Evolutionary conservation across 2,888 invertebrate genomes (phyloP), one percentile per base, ranked within the genome.

Genomic region (Phortica okadai): DNA sequence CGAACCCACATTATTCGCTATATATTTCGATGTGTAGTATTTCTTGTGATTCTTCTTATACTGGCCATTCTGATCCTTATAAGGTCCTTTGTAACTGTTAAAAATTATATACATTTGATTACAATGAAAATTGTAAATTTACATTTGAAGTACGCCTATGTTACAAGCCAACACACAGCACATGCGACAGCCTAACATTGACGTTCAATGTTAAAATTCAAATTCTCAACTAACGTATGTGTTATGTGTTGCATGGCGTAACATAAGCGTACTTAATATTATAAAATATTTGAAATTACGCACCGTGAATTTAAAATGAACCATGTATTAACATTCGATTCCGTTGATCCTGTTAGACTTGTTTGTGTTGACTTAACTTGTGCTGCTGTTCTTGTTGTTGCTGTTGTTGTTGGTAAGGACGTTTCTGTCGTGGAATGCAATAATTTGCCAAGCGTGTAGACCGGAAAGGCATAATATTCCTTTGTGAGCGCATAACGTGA

Each of bases 271-370:
- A 8, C 10, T 50, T 50, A 50, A 8, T 59, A 59, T 25, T 7
- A 59, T 11, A 8, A 59, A n/a, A 8, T 5, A 41, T n/a, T 1
- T 6, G 2, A 0, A 41, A 33, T 6, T 50, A 77, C 84, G 79
- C 45, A 90, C 89, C 87, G 88, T 2, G 89, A 88, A 66, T 90
- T 90, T 10, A 90, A 67, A 10, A 90, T 86, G 44, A 90, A 89
- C 90, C 89, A 90, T 11, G 89, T 90, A 14, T 83, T 79, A 11
- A 16, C 50, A 25, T 77, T 80, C 33, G 75, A 54, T 1, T 42
- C 72, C 59, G 33, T 11, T 2, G 54, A 6, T n/a, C n/a, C 0
- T 7, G 44, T 16, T 16, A 41, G 14, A n/a, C 7, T 16, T 74
- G 16, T 11, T 44, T 25, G 21, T 50, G 74, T 44, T 21, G 41